These are phyloP conservation scores for Keiferia lycopersicella DNA, from an alignment of 2,888 invertebrate genomes.

Conservation along the genomic window DNA sequence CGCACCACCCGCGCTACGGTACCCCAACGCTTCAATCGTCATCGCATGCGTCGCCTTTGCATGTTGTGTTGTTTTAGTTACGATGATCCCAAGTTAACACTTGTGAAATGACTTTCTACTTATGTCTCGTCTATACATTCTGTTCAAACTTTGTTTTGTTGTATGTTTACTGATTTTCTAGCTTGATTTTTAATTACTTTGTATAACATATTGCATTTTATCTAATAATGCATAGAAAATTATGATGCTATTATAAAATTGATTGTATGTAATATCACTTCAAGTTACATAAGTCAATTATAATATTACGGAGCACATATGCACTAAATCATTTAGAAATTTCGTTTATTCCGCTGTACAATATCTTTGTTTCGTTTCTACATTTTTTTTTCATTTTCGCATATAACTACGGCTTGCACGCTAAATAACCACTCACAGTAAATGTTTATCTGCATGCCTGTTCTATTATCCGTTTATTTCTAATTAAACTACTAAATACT, in stretches of 20 bases:
- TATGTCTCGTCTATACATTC: too few species aligned
- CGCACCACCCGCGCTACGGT: constrained; percentile 57
- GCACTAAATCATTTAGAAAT: too few species aligned
- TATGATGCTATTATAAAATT: too few species aligned
- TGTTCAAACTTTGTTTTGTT: too few species aligned
- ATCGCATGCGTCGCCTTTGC: constrained; percentile 28
- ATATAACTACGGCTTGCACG: background rate
- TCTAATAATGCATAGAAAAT: too few species aligned
- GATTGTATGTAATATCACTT: too few species aligned
- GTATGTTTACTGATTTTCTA: too few species aligned
- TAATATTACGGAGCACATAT: too few species aligned
- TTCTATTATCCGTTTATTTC: background rate
- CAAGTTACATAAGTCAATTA: too few species aligned
- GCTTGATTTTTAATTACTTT: too few species aligned
- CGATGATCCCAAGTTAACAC: background rate
- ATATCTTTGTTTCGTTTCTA: background rate
- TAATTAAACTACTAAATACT: background rate
- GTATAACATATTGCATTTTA: too few species aligned
- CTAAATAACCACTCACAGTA: background rate
- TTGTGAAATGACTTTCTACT: too few species aligned
- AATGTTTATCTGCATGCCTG: constrained; percentile 4
- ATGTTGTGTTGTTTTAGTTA: constrained; percentile 11
- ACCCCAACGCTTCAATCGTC: constrained; percentile 36
- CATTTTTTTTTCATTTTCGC: background rate
- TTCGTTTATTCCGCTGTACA: background rate